Evolutionary conservation across 2,113 vertebrate genomes (phyloP).

Genomic region (Geococcyx californianus): DNA sequence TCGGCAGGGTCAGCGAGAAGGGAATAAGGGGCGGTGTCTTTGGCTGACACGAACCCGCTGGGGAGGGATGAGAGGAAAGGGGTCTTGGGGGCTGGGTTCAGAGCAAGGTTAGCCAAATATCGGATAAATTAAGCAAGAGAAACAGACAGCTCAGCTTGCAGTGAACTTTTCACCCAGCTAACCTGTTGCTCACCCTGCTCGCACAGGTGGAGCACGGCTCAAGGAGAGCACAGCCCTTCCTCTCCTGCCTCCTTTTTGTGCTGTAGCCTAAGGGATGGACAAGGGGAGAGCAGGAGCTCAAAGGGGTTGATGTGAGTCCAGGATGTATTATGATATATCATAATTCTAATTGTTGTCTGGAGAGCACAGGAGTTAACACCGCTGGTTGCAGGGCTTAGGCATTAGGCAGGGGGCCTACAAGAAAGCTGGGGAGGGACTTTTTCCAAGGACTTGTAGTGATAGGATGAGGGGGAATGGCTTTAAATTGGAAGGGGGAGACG

Average conservation of each 20-base stretch:
- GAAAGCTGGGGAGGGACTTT: no score
- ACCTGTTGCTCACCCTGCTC: slow-evolving; percentile 78
- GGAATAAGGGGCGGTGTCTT: slow-evolving; percentile 47
- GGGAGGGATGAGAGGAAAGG: slow-evolving; percentile 77
- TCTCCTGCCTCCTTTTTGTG: slow-evolving; percentile 9
- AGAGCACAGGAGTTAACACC: background rate
- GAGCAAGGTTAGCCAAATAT: slow-evolving; percentile 97
- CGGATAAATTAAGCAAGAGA: slow-evolving; percentile 88
- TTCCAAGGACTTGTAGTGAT: no score
- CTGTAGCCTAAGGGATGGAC: background rate
- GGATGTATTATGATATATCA: background rate
- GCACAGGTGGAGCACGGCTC: slow-evolving; percentile 81
- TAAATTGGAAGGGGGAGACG: no score
- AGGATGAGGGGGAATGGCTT: no score
- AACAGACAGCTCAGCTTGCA: slow-evolving; percentile 83
- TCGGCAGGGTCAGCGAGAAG: slow-evolving; percentile 45
- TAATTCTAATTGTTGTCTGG: background rate
- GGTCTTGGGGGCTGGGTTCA: slow-evolving; percentile 90
- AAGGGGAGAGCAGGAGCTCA: background rate
- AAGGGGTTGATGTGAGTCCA: background rate
- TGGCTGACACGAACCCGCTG: slow-evolving; percentile 59
- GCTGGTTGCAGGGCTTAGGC: background rate
- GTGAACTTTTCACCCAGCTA: slow-evolving; percentile 87
- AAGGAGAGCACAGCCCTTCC: slow-evolving; percentile 7
- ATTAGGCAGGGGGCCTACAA: no score